Evolutionary conservation across 2,797 vertebrate genomes (phyloP).

Genomic region (Lateolabrax maculatus): DNA sequence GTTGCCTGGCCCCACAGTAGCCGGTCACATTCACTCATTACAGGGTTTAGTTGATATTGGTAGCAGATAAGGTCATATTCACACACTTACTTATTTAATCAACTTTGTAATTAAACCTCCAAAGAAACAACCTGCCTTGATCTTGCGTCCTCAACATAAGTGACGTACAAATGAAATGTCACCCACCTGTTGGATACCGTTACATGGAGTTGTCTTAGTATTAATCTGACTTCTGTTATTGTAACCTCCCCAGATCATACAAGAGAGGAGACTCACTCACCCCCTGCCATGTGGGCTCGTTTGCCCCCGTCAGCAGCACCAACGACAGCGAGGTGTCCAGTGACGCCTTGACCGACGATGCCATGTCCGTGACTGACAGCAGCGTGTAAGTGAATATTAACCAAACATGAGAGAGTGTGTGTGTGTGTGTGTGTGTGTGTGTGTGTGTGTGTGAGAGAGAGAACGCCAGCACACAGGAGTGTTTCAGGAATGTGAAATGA

Average conservation of each 20-base stretch:
- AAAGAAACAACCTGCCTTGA: neutral
- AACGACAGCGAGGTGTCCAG: slow-evolving; percentile 98
- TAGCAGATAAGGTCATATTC: slow-evolving; percentile 18
- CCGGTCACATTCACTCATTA: slow-evolving; percentile 28
- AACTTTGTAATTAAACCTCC: slow-evolving; percentile 9
- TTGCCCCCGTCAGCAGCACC: slow-evolving; percentile 94
- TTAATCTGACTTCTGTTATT: slow-evolving; percentile 40
- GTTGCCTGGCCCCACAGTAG: slow-evolving; percentile 17
- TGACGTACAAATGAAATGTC: slow-evolving; percentile 6
- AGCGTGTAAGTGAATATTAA: slow-evolving; percentile 92
- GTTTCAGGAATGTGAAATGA: slow-evolving; percentile 16
- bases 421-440: neutral
- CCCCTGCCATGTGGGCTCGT: slow-evolving; percentile 90
- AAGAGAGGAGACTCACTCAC: slow-evolving; percentile 88
- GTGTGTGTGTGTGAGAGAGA: neutral
- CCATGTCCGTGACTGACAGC: slow-evolving; percentile 96
- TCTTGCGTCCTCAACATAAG: neutral
- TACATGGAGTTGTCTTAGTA: slow-evolving; percentile 5
- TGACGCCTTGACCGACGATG: slow-evolving; percentile 95
- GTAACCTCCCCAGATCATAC: slow-evolving; percentile 86
- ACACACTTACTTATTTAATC: slow-evolving; percentile 21
- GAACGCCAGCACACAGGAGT: neutral
- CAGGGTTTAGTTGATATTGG: neutral
- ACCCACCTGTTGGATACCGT: slow-evolving; percentile 48
- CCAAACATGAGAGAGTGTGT: neutral